Evolutionary conservation across 1,140 invertebrate genomes (phyloP).

Genomic region (Zaprionus taronus): DNA sequence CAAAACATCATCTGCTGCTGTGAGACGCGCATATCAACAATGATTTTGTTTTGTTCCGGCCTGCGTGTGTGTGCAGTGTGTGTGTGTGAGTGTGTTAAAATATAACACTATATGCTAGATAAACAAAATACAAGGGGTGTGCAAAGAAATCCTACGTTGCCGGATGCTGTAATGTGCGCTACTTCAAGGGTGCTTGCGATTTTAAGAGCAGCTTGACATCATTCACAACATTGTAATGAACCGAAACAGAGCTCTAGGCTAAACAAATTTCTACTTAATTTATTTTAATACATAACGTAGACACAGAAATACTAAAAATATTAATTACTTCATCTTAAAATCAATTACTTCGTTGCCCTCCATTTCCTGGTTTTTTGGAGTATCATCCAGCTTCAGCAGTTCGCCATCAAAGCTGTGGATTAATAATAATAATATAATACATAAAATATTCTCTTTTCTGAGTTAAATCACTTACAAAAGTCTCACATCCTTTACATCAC

Average conservation of each 20-base stretch:
- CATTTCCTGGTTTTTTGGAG: slow-evolving; percentile 70
- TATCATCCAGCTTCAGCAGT: slow-evolving; percentile 63
- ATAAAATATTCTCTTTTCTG: neutral
- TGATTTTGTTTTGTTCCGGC: slow-evolving; percentile 65
- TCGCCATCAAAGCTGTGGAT: slow-evolving; percentile 74
- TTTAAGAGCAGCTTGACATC: slow-evolving; percentile 22
- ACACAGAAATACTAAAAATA: neutral
- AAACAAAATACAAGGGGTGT: slow-evolving; percentile 77
- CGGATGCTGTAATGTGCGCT: slow-evolving; percentile 54
- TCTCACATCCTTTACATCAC: slow-evolving; percentile 33
- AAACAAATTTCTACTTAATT: slow-evolving; percentile 12
- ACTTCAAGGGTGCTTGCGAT: slow-evolving; percentile 27
- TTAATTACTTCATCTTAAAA: slow-evolving; percentile 30
- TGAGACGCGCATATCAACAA: slow-evolving; percentile 65
- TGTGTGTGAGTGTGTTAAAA: slow-evolving; percentile 29
- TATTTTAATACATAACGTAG: neutral
- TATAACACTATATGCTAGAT: slow-evolving; percentile 67
- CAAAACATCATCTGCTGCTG: slow-evolving; percentile 56
- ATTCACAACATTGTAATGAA: slow-evolving; percentile 8
- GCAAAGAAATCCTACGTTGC: slow-evolving; percentile 56
- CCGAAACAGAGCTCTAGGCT: neutral
- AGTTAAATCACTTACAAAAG: slow-evolving; percentile 44
- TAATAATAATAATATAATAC: neutral
- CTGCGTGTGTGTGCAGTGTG: slow-evolving; percentile 27
- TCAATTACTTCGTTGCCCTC: slow-evolving; percentile 77